Evolutionary conservation across 2,797 vertebrate genomes (phyloP), one percentile per base, ranked within the genome.

Genomic region (Acestrorhynchus altus): DNA sequence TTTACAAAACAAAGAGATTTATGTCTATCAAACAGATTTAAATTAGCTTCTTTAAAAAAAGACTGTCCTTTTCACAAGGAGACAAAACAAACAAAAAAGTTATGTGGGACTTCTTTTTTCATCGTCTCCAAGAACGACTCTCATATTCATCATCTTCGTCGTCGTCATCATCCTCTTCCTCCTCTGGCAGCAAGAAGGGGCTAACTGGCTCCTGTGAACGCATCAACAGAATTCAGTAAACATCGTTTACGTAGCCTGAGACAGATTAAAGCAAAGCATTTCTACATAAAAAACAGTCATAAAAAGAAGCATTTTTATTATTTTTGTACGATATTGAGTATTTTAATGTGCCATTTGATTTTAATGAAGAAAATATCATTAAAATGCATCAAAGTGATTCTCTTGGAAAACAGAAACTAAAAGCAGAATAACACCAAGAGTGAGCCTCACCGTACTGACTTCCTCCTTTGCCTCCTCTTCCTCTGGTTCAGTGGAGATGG

Each of bases 41-140:
- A 71, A 81, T 85, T 74, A 77, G 75, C 56, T 78, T 1, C 35
- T 46, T 35, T 66, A 77, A 81, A 79, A 69, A 70, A 66, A 65
- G 65, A 78, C 1, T 67, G 76, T 85, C 83, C 75, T 75, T 80
- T 79, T 76, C 64, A 66, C 65, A 81, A 20, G 66, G 42, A 79
- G 52, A 12, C 80, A 68, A 2, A 35, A 35, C 31, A 35, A 35
- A 2, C 2, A 35, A 35, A 63, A 78, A 28, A 1, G 20, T 40
- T 49, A 68, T 57, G 72, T 2, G 1, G 18, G 16, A 15, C 74
- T 28, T 72, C 77, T 22, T 72, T n/a, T 88, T 86, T 97, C 94
- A 99, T 95, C 97, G 96, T 89, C 98, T 94, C 98, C 98, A 99
- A 8, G 96, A 98, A 83, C 98, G 96, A 85, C 96, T 98, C 86